A percentile compares a stretch with the other conserved stretches of the same genome.
Conservation (phyloP, 2,797 vertebrate genomes). For the Gambusia yucatana region DNA sequence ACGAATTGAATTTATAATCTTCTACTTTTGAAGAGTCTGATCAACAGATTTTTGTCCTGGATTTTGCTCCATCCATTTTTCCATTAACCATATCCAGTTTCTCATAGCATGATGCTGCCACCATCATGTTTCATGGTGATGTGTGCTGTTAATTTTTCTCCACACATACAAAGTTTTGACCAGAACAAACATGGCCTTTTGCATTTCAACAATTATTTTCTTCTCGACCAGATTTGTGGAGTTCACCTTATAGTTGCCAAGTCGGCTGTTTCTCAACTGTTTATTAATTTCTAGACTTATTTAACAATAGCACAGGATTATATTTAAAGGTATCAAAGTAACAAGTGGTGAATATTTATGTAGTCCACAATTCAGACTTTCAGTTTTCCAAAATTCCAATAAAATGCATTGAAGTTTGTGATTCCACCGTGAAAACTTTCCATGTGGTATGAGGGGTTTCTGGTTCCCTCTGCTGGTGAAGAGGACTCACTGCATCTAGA, state of each 20-base stretch:
- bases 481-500: not conserved
- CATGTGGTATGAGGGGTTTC: not conserved
- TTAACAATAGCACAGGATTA: not conserved
- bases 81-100: not conserved
- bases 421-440: not conserved
- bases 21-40: too few relatives aligned
- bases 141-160: not conserved
- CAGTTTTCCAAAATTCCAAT: not conserved
- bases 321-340: not conserved
- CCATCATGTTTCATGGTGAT: not conserved
- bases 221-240: not conserved
- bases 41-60: not conserved
- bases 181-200: not conserved
- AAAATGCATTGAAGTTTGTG: not conserved
- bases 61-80: not conserved
- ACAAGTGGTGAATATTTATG: not conserved
- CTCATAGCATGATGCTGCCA: not conserved
- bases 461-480: not conserved
- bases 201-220: not conserved
- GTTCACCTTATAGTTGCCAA: not conserved
- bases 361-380: not conserved
- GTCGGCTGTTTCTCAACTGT: not conserved
- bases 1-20: too few relatives aligned
- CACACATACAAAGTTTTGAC: not conserved
- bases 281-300: not conserved